Percentiles rank a stretch among this genome's conserved stretches.
Evolutionary conservation across 1,140 invertebrate genomes (phyloP).

Genomic region (Eurosta solidaginis): DNA sequence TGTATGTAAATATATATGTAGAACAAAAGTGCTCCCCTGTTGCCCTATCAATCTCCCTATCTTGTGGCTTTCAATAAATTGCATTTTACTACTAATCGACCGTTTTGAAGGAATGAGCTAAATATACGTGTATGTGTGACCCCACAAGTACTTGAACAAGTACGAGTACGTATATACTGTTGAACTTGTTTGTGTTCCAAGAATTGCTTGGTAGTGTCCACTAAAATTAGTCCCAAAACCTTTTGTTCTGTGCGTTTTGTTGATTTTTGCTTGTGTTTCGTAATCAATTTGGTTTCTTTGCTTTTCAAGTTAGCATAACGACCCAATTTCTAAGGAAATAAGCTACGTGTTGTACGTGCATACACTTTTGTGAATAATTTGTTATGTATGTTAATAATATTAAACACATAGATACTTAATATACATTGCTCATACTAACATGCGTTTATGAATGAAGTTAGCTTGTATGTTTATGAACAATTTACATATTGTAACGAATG

Average conservation of each 20-base stretch:
- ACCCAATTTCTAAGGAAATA: neutral
- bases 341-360: neutral
- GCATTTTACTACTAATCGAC: neutral
- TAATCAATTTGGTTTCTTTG: neutral
- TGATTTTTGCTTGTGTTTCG: neutral
- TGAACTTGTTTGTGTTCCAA: neutral
- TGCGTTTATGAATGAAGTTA: too few species aligned
- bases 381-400: too few species aligned
- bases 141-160: too few species aligned
- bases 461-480: too few species aligned
- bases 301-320: neutral
- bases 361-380: too few species aligned
- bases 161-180: neutral
- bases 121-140: neutral
- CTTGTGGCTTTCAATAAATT: conserved; percentile 17
- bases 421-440: too few species aligned
- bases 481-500: too few species aligned
- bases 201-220: neutral
- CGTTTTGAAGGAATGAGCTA: neutral
- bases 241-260: neutral
- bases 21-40: neutral
- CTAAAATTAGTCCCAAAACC: neutral
- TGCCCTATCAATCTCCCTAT: neutral
- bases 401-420: too few species aligned
- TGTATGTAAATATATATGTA: too few species aligned